phyloP scores from a whole-genome alignment of 2,888 invertebrate genomes.

The Polydrusus pterygomalis region DNA sequence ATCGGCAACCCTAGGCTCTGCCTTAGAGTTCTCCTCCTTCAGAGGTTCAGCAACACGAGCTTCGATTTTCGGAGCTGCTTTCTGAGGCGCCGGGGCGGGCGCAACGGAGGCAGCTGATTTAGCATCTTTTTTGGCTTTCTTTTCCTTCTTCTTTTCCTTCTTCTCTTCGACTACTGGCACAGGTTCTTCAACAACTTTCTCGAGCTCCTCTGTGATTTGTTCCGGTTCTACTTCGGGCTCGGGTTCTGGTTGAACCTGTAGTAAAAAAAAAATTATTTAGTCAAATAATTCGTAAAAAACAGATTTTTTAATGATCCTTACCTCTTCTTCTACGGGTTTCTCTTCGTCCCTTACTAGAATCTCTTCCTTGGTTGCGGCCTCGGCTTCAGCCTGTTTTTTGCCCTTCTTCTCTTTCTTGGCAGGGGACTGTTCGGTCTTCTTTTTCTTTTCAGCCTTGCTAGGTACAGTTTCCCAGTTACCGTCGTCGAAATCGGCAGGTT shows the following conservation, averaged over 20 bases:
- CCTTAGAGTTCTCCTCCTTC: slow-evolving; percentile 8
- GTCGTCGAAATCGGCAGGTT: slow-evolving; percentile 84
- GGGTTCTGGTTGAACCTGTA: slow-evolving; percentile 58
- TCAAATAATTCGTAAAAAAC: too few species aligned
- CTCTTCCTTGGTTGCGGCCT: slow-evolving; percentile 71
- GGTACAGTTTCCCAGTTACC: slow-evolving; percentile 85
- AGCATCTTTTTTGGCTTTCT: slow-evolving; percentile 63
- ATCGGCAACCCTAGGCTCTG: slow-evolving; percentile 8
- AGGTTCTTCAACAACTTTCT: slow-evolving; percentile 58
- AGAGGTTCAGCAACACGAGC: slow-evolving; percentile 11
- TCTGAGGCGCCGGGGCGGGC: slow-evolving; percentile 60
- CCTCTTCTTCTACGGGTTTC: slow-evolving; percentile 67
- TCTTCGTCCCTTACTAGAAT: slow-evolving; percentile 74
- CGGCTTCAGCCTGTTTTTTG: slow-evolving; percentile 67
- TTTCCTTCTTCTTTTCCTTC: slow-evolving; percentile 67
- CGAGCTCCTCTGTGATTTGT: slow-evolving; percentile 51
- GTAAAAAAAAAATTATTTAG: neutral
- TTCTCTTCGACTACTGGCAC: slow-evolving; percentile 64
- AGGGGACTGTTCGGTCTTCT: slow-evolving; percentile 73
- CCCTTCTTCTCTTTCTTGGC: slow-evolving; percentile 70
- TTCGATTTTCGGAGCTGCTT: slow-evolving; percentile 27
- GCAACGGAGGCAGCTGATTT: slow-evolving; percentile 48
- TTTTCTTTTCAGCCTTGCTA: slow-evolving; percentile 83
- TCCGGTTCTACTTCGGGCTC: slow-evolving; percentile 55
- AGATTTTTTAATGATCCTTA: neutral